Percentiles rank a stretch among this genome's conserved stretches.
Conservation (phyloP, 1,140 invertebrate species). For the Bombus confusus region DNA sequence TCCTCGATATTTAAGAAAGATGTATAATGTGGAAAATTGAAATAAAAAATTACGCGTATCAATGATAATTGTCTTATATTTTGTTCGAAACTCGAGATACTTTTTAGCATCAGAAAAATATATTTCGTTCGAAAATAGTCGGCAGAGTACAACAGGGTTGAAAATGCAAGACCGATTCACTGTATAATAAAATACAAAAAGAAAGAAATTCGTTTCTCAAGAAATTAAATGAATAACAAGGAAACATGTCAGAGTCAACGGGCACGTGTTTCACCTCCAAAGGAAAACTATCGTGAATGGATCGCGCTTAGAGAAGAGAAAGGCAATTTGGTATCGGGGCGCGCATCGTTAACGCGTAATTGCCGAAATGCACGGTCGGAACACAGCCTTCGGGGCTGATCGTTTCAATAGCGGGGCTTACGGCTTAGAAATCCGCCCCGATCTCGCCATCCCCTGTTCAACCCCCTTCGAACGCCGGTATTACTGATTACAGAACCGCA, state of each 20-base stretch:
- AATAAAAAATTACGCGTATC: too few species aligned
- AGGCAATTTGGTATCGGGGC: slow-evolving; percentile 29
- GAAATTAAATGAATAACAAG: background rate
- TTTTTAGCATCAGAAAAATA: too few species aligned
- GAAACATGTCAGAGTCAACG: background rate
- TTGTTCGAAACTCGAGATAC: too few species aligned
- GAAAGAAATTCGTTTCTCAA: background rate
- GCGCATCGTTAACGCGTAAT: slow-evolving; percentile 58
- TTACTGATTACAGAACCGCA: slow-evolving; percentile 81
- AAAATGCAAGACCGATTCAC: too few species aligned
- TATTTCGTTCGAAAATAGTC: too few species aligned
- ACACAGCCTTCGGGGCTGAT: slow-evolving; percentile 59
- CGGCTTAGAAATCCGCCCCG: slow-evolving; percentile 67
- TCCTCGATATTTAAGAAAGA: background rate
- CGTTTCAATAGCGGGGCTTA: slow-evolving; percentile 67
- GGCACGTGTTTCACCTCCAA: background rate
- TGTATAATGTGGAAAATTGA: too few species aligned
- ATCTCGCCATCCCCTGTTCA: slow-evolving; percentile 68
- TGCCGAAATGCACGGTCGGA: slow-evolving; percentile 49
- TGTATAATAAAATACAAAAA: too few species aligned
- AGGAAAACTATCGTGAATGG: background rate
- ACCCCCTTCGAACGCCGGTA: slow-evolving; percentile 74
- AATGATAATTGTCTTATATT: too few species aligned
- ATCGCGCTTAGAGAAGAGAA: slow-evolving; percentile 5
- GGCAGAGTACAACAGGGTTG: too few species aligned